These are phyloP conservation scores for Acleris literana DNA, from an alignment of 2,888 invertebrate genomes.

Conservation along the genomic window DNA sequence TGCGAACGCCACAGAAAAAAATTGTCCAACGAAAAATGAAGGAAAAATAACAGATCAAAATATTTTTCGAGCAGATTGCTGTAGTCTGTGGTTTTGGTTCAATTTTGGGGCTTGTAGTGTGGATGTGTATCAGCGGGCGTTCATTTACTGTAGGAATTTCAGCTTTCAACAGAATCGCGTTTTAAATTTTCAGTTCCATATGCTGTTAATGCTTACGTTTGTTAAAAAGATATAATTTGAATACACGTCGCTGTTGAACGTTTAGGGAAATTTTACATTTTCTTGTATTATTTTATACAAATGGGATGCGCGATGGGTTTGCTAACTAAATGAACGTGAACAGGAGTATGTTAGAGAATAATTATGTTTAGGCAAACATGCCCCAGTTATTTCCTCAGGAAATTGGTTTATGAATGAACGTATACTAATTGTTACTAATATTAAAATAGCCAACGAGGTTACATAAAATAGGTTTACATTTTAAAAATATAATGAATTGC, in stretches of 20 bases:
- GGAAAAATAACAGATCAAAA: constrained; percentile 17
- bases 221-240: constrained; percentile 43
- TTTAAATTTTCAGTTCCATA: constrained; percentile 52
- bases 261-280: not conserved
- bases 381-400: not conserved
- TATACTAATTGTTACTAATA: too few relatives aligned
- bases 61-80: not conserved
- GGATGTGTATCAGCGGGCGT: constrained; percentile 44
- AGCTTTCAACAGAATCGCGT: constrained; percentile 52
- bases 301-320: not conserved
- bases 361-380: not conserved
- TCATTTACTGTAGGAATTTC: constrained; percentile 50
- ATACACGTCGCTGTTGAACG: constrained; percentile 3
- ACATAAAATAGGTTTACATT: too few relatives aligned
- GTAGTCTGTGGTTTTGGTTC: constrained; percentile 42
- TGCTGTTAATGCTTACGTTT: constrained; percentile 48
- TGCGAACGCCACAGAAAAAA: constrained; percentile 42
- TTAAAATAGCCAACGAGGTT: too few relatives aligned
- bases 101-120: constrained; percentile 13
- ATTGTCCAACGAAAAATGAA: fast-evolving
- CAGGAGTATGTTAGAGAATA: not conserved
- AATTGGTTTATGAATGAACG: not conserved
- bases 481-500: too few relatives aligned
- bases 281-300: not conserved
- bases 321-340: not conserved